phyloP scores from a whole-genome alignment of 2,888 invertebrate genomes.

The Pecten maximus region DNA sequence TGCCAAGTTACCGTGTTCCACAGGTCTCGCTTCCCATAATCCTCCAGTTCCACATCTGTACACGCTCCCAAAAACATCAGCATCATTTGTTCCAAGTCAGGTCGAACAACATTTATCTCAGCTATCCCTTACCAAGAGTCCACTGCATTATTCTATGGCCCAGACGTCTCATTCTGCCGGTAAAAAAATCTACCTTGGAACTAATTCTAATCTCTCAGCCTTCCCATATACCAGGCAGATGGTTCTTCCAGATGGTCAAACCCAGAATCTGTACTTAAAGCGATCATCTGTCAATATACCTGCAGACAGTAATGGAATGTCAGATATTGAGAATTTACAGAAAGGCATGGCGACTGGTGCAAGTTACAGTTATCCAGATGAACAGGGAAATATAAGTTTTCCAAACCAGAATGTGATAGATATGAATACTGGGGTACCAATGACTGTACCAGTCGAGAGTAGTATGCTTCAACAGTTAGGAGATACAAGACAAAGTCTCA shows the following conservation, averaged over 20 bases:
- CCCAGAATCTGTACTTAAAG: constrained; percentile 50
- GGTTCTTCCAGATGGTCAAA: constrained; percentile 62
- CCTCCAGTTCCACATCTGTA: neutral
- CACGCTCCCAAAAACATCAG: neutral
- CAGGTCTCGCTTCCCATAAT: neutral
- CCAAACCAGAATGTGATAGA: neutral
- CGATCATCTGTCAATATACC: neutral
- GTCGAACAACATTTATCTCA: neutral
- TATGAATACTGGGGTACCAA: neutral
- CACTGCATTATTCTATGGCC: neutral
- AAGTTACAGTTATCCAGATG: neutral
- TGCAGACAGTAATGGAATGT: neutral
- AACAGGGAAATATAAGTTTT: neutral
- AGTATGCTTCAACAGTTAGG: neutral
- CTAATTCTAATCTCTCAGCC: constrained; percentile 51
- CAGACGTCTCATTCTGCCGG: neutral
- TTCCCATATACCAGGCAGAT: constrained; percentile 70
- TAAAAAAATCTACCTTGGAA: constrained; percentile 5
- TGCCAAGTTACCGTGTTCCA: neutral
- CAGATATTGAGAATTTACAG: neutral
- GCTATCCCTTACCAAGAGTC: neutral
- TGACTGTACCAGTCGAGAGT: neutral
- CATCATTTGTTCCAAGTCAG: neutral
- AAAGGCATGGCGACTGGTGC: neutral
- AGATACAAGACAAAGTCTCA: neutral